These are phyloP conservation scores for Aleiodes leptofemur DNA, from an alignment of 2,888 invertebrate species.

Conservation along the genomic window DNA sequence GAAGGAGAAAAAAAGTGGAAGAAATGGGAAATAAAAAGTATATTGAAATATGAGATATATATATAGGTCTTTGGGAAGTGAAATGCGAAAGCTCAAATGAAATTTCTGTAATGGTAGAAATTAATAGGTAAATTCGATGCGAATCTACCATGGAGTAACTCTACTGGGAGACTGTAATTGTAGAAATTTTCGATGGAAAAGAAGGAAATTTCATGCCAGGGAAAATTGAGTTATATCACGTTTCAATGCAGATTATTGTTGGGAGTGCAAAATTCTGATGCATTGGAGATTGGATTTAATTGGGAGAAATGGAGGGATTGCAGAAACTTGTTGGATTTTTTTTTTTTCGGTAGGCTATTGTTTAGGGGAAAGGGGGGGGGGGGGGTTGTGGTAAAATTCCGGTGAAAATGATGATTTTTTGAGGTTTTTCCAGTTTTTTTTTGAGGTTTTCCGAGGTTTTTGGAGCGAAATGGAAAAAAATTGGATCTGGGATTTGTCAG, in stretches of 20 bases:
- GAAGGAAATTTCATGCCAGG: background rate
- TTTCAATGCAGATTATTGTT: background rate
- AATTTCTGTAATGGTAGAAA: conserved; percentile 19
- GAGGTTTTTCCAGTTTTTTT: too few relatives aligned
- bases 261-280: too few relatives aligned
- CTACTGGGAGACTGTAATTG: background rate
- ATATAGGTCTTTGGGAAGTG: background rate
- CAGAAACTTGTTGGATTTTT: too few relatives aligned
- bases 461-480: too few relatives aligned
- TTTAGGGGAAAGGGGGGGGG: too few relatives aligned
- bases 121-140: background rate
- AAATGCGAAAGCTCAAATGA: background rate
- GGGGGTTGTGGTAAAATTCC: too few relatives aligned
- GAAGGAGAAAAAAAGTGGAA: background rate
- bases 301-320: too few relatives aligned
- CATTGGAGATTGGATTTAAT: too few relatives aligned
- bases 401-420: too few relatives aligned
- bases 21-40: background rate
- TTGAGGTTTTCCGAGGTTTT: too few relatives aligned
- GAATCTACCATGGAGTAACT: background rate
- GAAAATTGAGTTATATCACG: background rate
- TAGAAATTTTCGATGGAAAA: background rate
- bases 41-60: background rate
- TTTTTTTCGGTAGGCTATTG: too few relatives aligned
- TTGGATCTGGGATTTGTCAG: too few relatives aligned